These are phyloP conservation scores for Laticauda colubrina DNA, from an alignment of 2,113 vertebrate genomes.

Conservation along the genomic window DNA sequence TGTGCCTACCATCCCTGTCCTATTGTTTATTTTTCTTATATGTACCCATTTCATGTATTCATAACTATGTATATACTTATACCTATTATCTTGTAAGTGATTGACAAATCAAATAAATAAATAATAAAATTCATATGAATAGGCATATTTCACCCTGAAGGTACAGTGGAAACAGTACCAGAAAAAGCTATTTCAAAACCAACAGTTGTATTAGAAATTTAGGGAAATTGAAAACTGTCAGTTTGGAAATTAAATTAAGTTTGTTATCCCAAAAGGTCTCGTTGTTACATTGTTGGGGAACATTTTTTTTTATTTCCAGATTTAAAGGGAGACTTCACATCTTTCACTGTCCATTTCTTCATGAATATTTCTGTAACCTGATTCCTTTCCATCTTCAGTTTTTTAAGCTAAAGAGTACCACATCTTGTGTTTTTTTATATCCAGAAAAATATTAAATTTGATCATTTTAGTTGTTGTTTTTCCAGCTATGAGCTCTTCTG, in stretches of 20 bases:
- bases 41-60: too few relatives aligned
- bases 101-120: too few relatives aligned
- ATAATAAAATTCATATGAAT: not conserved
- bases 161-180: not conserved
- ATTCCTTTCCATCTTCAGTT: not conserved
- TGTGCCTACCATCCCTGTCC: too few relatives aligned
- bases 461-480: not conserved
- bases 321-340: not conserved
- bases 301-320: not conserved
- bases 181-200: not conserved
- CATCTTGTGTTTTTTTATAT: not conserved
- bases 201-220: not conserved
- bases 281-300: not conserved
- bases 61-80: too few relatives aligned
- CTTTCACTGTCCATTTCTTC: not conserved
- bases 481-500: not conserved
- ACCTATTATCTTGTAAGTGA: too few relatives aligned
- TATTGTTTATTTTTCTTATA: too few relatives aligned
- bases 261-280: not conserved
- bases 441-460: not conserved
- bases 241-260: not conserved
- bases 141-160: not conserved
- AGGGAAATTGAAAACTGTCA: not conserved
- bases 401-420: not conserved
- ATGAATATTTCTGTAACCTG: not conserved